A percentile compares a stretch with the other conserved stretches of the same genome.
Evolutionary conservation across 2,888 invertebrate genomes (phyloP).

Genomic region (Rhyacophila evoluta): DNA sequence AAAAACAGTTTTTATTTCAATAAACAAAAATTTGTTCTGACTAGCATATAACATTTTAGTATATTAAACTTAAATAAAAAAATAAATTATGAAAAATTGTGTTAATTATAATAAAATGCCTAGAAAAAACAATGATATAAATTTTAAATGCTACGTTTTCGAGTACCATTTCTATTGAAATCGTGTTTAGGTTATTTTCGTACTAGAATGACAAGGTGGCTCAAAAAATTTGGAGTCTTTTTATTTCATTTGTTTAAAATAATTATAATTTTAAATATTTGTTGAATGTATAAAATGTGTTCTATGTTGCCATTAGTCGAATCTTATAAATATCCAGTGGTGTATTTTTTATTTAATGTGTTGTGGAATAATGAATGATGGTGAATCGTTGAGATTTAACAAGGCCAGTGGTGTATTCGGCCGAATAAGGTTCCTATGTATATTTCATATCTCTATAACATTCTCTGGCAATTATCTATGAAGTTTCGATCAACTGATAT

Average conservation of each 20-base stretch:
- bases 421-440: slow-evolving; percentile 72
- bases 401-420: slow-evolving; percentile 47
- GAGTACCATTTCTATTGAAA: too few species aligned
- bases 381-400: slow-evolving; percentile 46
- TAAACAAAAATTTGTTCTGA: too few species aligned
- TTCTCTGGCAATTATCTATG: slow-evolving; percentile 55
- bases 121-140: too few species aligned
- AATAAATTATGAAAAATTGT: too few species aligned
- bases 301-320: slow-evolving; percentile 53
- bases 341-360: slow-evolving; percentile 44
- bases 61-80: too few species aligned
- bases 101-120: too few species aligned
- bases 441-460: slow-evolving; percentile 63
- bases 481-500: slow-evolving; percentile 59
- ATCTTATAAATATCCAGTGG: slow-evolving; percentile 45
- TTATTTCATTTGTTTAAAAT: not conserved
- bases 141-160: too few species aligned
- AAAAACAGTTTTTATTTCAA: too few species aligned
- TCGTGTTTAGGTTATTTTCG: not conserved
- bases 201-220: not conserved
- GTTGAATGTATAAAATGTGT: slow-evolving; percentile 40
- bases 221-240: not conserved
- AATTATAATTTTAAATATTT: slow-evolving; percentile 1
- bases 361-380: slow-evolving; percentile 47
- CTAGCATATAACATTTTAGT: too few species aligned